Evolutionary conservation across 2,797 vertebrate species (phyloP).

Genomic region (Sarcoramphus papa): DNA sequence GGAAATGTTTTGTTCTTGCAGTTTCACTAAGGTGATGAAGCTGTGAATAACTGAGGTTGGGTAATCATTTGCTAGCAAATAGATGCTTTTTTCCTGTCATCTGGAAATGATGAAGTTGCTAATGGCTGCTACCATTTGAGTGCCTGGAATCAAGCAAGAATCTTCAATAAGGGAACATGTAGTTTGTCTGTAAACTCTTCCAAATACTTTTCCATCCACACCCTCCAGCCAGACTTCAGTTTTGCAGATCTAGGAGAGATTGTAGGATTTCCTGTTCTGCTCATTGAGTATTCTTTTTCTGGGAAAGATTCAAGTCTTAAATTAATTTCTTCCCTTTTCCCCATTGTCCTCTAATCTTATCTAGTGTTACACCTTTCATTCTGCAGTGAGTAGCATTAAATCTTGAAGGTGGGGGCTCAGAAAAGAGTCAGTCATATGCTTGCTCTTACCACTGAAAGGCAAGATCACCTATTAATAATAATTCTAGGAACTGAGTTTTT

Average conservation of each 20-base stretch:
- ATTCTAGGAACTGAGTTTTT: neutral
- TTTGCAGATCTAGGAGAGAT: neutral
- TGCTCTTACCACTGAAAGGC: neutral
- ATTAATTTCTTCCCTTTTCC: constrained; percentile 2
- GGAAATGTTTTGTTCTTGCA: neutral
- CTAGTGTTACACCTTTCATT: neutral
- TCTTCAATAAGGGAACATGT: neutral
- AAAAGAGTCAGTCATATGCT: neutral
- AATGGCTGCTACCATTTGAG: neutral
- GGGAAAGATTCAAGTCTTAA: neutral
- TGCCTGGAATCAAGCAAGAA: constrained; percentile 1
- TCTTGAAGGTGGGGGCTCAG: neutral
- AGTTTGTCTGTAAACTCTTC: neutral
- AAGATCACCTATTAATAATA: neutral
- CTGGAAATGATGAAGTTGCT: constrained; percentile 8
- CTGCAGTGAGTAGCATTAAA: neutral
- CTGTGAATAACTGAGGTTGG: neutral
- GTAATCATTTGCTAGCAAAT: neutral
- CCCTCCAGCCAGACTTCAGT: neutral
- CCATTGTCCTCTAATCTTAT: neutral
- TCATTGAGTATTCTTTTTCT: neutral
- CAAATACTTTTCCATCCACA: constrained; percentile 7
- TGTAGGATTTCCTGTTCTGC: neutral
- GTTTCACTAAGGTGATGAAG: neutral
- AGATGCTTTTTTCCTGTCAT: neutral